phyloP scores from a whole-genome alignment of 2,888 invertebrate genomes.

The Eupelmus urozonus region DNA sequence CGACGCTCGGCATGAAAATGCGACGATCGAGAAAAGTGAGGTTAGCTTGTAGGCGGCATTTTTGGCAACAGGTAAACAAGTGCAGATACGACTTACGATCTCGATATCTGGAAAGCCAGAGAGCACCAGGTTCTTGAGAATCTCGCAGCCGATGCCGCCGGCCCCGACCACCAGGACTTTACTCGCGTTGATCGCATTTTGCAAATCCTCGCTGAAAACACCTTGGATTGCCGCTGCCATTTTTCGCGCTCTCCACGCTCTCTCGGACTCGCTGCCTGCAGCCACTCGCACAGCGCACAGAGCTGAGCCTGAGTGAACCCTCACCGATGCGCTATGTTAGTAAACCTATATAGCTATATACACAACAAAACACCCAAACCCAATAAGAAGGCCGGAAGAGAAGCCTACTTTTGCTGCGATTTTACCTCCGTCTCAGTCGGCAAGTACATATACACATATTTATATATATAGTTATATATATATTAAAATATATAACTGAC shows the following conservation, averaged over 20 bases:
- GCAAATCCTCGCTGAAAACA: constrained; percentile 83
- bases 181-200: constrained; percentile 83
- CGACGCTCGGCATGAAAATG: not conserved
- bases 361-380: no score
- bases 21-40: constrained; percentile 46
- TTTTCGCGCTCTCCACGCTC: constrained; percentile 61
- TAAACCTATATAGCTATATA: no score
- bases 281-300: no score
- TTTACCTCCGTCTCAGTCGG: no score
- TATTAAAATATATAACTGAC: no score
- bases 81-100: constrained; percentile 84
- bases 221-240: constrained; percentile 85
- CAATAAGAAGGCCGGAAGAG: no score
- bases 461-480: no score
- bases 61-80: constrained; percentile 22
- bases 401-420: no score
- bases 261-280: no score
- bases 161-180: constrained; percentile 95
- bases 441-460: no score
- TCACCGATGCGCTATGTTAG: no score
- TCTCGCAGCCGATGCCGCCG: constrained; percentile 99
- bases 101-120: constrained; percentile 95
- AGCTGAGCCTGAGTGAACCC: no score
- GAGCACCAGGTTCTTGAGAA: constrained; percentile 96
- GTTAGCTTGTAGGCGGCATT: constrained; percentile 38